Percentiles rank a stretch among this genome's conserved stretches.
Evolutionary conservation across 2,888 invertebrate species (phyloP).

Genomic region (Drosophila formosana): DNA sequence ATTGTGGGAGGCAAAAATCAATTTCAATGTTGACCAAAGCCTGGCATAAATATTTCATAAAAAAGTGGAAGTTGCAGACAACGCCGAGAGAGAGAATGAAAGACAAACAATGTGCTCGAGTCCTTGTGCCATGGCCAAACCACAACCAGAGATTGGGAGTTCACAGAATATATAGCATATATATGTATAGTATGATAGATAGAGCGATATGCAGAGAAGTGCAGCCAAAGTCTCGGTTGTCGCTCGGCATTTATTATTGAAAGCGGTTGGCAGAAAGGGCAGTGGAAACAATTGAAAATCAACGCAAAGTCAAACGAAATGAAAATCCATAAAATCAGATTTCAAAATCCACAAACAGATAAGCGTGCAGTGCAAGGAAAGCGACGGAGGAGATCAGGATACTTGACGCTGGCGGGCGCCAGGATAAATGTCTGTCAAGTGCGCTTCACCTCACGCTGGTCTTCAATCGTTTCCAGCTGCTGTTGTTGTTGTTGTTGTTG

Average conservation of each 20-base stretch:
- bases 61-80: conserved; percentile 40
- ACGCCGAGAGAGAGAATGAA: conserved; percentile 52
- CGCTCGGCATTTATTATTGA: conserved; percentile 67
- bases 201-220: conserved; percentile 3
- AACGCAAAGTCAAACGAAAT: conserved; percentile 77
- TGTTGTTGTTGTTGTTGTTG: conserved; percentile 5
- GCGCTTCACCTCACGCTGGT: conserved; percentile 13
- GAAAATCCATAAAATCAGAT: conserved; percentile 80
- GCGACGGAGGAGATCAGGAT: conserved; percentile 14
- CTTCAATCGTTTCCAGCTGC: conserved; percentile 22
- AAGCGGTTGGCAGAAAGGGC: conserved; percentile 10
- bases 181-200: not conserved
- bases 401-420: conserved; percentile 47
- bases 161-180: not conserved
- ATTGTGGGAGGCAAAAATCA: conserved; percentile 61
- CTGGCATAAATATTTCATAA: conserved; percentile 63
- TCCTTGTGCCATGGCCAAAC: conserved; percentile 30
- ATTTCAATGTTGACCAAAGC: conserved; percentile 76
- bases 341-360: conserved; percentile 78
- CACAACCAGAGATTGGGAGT: conserved; percentile 13
- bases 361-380: conserved; percentile 44
- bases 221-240: conserved; percentile 33
- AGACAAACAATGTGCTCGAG: conserved; percentile 61
- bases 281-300: conserved; percentile 69
- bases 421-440: conserved; percentile 61